Base-by-base conservation (phyloP, 2,888 invertebrate species). In the Cryptocephalus moraei region DNA sequence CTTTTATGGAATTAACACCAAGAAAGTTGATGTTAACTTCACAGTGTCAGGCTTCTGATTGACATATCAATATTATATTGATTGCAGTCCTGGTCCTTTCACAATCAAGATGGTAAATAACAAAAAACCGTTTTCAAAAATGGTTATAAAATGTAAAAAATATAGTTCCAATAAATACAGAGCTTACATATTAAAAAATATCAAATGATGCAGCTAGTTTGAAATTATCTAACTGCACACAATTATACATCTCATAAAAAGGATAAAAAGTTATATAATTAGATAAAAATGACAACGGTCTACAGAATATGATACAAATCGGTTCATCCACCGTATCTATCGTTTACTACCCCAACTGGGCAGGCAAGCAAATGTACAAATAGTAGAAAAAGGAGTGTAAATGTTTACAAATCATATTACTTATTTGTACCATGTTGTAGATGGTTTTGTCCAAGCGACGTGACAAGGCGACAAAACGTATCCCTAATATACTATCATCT, bases 381-480 rank as follows among this genome's bases (percentile, higher is more conserved):
- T 64, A 69, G 69, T 70, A 70, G 70, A 70, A 71, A 71, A 70
- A 69, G 68, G 69, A 69, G 68, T 69, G 69, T 69, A 70, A 67
- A 70, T 67, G 62, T 67, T 69, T 70, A 70, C 67, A 70, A 70
- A 70, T 69, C 69, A 70, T 69, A 68, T 67, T 66, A 67, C 64
- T 63, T 65, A 65, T 70, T 71, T 70, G 71, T 71, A 71, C 70
- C 71, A 70, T 69, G 62, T 68, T 66, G 62, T 65, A 68, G 67
- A 69, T 68, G 68, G 68, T 67, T 57, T 56, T 13, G 47, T 46
- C 53, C 55, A 54, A 56, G 56, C 54, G 50, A 43, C 36, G 36
- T 22, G 42, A 12, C 36, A 22, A 22, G 22, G 22, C 22, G 22
- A 22, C 22, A 22, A 22, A 22, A 22, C 22, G 22, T 22, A 22